Conservation (phyloP, 1,140 invertebrate species). For the Nasonia vitripennis region DNA sequence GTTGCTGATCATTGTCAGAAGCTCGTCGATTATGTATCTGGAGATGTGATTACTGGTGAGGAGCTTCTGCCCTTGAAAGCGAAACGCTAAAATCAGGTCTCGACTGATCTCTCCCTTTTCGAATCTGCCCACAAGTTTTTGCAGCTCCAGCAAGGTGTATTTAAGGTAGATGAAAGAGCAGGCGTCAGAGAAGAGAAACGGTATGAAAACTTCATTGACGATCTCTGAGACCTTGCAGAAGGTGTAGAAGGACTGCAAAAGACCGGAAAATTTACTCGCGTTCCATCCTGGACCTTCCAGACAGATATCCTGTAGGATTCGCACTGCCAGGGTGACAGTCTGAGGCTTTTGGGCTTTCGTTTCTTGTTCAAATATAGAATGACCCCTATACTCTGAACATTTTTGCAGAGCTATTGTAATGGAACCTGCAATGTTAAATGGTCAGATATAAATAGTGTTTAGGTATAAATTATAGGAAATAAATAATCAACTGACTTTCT, state of each 20-base stretch:
- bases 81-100: conserved; percentile 22
- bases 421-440: neutral
- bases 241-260: conserved; percentile 54
- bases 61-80: neutral
- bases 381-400: too few species aligned
- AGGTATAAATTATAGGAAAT: neutral
- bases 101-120: conserved; percentile 25
- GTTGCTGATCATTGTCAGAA: conserved; percentile 48
- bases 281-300: conserved; percentile 54
- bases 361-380: neutral
- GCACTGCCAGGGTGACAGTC: conserved; percentile 12
- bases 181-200: conserved; percentile 54
- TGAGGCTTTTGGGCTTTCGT: neutral
- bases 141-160: conserved; percentile 51
- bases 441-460: neutral
- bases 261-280: conserved; percentile 54
- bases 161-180: conserved; percentile 51
- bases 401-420: too few species aligned
- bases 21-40: conserved; percentile 47
- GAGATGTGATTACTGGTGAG: conserved; percentile 25
- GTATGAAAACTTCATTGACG: conserved; percentile 62
- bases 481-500: neutral
- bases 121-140: conserved; percentile 41
- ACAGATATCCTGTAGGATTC: conserved; percentile 55
- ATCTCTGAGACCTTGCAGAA: conserved; percentile 58